phyloP scores from a whole-genome alignment of 2,113 vertebrate species.

The Aldabrachelys gigantea region DNA sequence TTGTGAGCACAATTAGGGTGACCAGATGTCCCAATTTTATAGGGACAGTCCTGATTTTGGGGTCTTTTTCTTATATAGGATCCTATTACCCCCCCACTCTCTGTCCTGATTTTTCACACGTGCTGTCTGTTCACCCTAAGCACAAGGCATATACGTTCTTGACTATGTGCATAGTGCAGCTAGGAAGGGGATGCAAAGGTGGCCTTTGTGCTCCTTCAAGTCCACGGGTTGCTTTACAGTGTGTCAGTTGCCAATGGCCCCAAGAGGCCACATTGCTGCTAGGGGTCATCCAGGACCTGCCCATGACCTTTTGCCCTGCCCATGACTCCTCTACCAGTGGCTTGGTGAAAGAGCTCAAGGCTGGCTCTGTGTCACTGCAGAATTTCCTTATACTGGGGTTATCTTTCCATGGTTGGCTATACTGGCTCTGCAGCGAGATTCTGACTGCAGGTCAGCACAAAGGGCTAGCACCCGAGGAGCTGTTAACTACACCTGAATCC shows the following conservation, averaged over 20 bases:
- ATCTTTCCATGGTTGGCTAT: neutral
- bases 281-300: neutral
- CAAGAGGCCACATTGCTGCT: neutral
- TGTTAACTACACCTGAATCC: neutral
- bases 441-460: neutral
- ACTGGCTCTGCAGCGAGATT: accelerated
- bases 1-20: neutral
- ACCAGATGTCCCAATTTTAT: too few relatives aligned
- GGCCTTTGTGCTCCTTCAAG: neutral
- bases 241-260: neutral
- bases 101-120: too few relatives aligned
- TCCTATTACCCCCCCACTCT: too few relatives aligned
- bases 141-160: accelerated
- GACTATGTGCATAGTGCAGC: accelerated
- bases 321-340: neutral
- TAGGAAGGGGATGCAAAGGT: accelerated
- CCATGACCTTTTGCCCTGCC: neutral
- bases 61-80: too few relatives aligned
- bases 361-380: neutral
- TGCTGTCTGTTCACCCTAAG: neutral
- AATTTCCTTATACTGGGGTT: neutral
- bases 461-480: accelerated
- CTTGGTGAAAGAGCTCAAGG: neutral
- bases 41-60: too few relatives aligned
- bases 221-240: neutral